Conservation (phyloP, 2,113 vertebrate species). For the Mormyrus lacerda region DNA sequence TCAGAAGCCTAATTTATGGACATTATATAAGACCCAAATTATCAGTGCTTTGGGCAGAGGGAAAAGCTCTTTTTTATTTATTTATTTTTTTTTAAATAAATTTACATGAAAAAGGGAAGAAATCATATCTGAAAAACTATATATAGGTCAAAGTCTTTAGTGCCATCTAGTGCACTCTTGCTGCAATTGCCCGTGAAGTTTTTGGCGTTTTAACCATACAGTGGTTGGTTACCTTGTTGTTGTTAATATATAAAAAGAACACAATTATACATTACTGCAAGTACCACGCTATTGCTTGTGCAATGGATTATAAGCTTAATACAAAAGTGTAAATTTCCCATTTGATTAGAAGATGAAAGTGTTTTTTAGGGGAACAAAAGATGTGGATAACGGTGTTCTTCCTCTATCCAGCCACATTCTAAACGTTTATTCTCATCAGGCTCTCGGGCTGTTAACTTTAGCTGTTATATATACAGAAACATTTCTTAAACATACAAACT, state of each 20-base stretch:
- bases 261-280: neutral
- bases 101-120: neutral
- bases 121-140: neutral
- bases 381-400: neutral
- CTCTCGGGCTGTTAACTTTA: neutral
- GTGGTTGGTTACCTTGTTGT: neutral
- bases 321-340: neutral
- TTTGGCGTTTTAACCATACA: neutral
- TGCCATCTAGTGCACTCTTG: neutral
- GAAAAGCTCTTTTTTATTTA: neutral
- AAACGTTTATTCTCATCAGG: neutral
- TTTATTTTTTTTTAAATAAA: neutral
- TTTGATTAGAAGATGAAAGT: neutral
- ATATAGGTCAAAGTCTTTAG: neutral
- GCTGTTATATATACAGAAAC: neutral
- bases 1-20: neutral
- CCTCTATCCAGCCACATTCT: neutral
- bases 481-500: neutral
- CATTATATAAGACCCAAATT: neutral
- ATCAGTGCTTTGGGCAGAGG: neutral
- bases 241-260: neutral
- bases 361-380: neutral
- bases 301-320: neutral
- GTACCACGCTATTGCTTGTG: neutral
- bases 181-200: neutral